Conservation (phyloP, 2,113 vertebrate species). For the Corythoichthys intestinalis region DNA sequence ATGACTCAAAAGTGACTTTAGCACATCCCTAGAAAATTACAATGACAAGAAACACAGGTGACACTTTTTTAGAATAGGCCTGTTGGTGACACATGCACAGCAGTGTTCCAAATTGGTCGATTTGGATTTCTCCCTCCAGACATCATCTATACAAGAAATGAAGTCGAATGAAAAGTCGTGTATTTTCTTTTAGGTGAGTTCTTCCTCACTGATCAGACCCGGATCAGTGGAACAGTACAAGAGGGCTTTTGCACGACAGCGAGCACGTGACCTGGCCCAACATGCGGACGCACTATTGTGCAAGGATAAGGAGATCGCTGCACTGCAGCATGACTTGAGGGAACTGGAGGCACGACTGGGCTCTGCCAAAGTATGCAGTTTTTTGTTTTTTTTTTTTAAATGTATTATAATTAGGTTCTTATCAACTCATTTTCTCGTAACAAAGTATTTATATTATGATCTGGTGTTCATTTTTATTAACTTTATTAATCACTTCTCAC, state of each 20-base stretch:
- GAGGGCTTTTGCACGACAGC: slow-evolving; percentile 86
- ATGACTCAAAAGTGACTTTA: too few species aligned
- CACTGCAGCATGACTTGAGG: slow-evolving; percentile 84
- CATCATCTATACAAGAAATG: neutral
- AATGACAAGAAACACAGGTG: too few species aligned
- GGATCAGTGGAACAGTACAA: slow-evolving; percentile 85
- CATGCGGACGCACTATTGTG: slow-evolving; percentile 87
- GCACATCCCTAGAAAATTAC: too few species aligned
- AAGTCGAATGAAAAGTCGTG: neutral
- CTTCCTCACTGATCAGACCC: slow-evolving; percentile 75
- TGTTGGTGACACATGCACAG: too few species aligned
- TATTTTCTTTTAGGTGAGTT: slow-evolving; percentile 75
- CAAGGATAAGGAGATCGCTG: slow-evolving; percentile 92
- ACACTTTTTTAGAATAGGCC: too few species aligned
- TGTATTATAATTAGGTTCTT: neutral
- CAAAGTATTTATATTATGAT: neutral
- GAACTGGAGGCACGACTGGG: slow-evolving; percentile 81
- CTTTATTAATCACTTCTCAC: neutral
- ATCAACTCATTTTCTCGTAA: neutral
- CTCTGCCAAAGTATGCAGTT: slow-evolving; percentile 75
- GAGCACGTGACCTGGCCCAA: slow-evolving; percentile 87
- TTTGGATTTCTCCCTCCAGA: too few species aligned
- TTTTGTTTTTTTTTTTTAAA: neutral
- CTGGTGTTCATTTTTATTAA: neutral
- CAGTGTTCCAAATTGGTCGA: too few species aligned